Conservation (phyloP, 37 sponge, comb jelly and placozoan species). For the Dysidea cf. avara region DNA sequence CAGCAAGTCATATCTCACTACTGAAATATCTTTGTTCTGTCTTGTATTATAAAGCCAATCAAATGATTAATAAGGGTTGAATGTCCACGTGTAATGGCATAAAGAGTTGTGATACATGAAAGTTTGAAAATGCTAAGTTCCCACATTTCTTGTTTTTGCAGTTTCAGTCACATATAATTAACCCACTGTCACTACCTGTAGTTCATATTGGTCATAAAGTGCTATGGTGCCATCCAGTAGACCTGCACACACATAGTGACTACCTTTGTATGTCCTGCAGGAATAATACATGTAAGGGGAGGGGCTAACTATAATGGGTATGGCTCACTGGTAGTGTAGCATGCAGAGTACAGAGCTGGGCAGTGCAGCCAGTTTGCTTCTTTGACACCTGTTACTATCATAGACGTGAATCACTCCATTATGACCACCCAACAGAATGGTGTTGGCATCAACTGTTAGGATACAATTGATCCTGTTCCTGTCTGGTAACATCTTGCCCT, state of each 20-base stretch:
- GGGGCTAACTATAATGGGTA: neutral
- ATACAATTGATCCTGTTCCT: conserved; percentile 29
- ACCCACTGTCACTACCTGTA: too few relatives aligned
- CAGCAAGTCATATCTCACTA: too few relatives aligned
- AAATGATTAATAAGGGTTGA: too few relatives aligned
- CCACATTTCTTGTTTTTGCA: too few relatives aligned
- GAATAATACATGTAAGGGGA: neutral
- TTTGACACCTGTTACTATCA: conserved; percentile 25
- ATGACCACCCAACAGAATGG: conserved; percentile 52
- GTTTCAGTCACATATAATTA: too few relatives aligned
- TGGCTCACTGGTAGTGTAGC: conserved; percentile 43
- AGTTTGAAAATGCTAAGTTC: too few relatives aligned
- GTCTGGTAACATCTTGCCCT: conserved; percentile 47
- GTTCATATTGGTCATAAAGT: conserved; percentile 19
- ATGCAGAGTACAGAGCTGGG: conserved; percentile 45
- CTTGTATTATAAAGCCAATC: too few relatives aligned
- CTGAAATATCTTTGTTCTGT: too few relatives aligned
- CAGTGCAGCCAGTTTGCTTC: conserved; percentile 14
- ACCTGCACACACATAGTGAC: conserved; percentile 55
- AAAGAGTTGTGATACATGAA: too few relatives aligned
- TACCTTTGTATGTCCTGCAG: neutral
- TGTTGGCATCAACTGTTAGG: conserved; percentile 14
- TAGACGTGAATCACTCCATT: conserved; percentile 45
- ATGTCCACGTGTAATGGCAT: too few relatives aligned
- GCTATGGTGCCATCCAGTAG: conserved; percentile 56